Percentiles rank a stretch among this genome's conserved stretches.
phyloP scores from a whole-genome alignment of 2,113 vertebrate genomes.

The Carassius gibelio region DNA sequence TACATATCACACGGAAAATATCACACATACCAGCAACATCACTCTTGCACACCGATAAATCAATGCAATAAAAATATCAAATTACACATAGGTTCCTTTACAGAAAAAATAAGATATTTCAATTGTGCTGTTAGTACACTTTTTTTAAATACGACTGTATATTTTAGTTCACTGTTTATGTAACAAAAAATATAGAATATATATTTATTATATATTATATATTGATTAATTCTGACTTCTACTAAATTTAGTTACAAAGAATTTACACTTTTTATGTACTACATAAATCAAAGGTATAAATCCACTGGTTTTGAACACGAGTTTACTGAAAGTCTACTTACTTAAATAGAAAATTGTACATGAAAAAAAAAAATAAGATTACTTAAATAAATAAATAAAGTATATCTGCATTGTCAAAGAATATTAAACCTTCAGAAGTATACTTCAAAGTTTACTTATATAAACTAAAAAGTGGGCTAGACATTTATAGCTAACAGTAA shows the following conservation, averaged over 20 bases:
- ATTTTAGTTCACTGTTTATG: background rate
- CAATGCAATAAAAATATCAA: background rate
- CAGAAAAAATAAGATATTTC: background rate
- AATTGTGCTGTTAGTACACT: background rate
- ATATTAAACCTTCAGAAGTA: background rate
- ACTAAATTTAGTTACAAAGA: no score
- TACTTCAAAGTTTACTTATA: background rate
- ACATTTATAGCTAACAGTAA: no score
- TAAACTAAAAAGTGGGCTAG: background rate
- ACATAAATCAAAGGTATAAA: background rate
- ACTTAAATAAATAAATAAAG: no score
- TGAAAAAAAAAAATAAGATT: no score
- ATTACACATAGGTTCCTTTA: background rate
- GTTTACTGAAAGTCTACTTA: background rate
- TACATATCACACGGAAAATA: conserved; percentile 62
- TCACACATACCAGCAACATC: background rate
- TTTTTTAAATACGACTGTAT: background rate
- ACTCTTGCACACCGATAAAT: background rate
- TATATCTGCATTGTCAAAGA: no score
- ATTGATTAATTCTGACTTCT: no score
- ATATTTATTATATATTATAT: no score
- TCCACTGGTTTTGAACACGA: background rate
- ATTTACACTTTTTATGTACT: background rate
- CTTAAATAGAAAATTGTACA: no score
- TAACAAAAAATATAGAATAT: no score